Evolutionary conservation across 2,888 invertebrate species (phyloP), one percentile per base, ranked within the genome.

Genomic region (Nemoura dubitans): DNA sequence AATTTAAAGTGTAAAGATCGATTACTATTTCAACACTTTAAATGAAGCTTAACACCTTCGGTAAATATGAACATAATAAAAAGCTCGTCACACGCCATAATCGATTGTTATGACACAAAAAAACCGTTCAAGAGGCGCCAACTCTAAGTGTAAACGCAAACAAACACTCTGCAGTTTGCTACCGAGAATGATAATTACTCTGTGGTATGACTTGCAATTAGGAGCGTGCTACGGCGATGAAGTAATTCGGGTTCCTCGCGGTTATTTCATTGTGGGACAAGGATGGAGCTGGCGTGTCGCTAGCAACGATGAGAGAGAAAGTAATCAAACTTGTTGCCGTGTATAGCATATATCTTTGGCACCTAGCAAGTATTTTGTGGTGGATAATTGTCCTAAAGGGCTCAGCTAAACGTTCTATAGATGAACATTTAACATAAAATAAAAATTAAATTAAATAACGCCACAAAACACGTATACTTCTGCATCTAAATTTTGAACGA

Each of bases 141-240:
- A 59, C 21, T 59, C 59, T 59, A 59, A 59, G 59, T 59, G 21
- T 14, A 59, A 59, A 59, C 14, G 59, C 59, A 59, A 59, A 59
- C 59, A 59, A 59, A 59, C 59, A 59, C 59, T 2, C 59, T 14
- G 36, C 36, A 36, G 10, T 3, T 36, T 10, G 36, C 36, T 36
- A 36, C 36, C 36, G 10, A 59, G 59, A 10, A 21, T 59, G 59
- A 21, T 59, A 59, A 59, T 59, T 59, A 21, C 59, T 14, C 21
- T 21, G 59, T 21, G 59, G 26, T 28, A 78, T 78, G 78, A 78
- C 78, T 78, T 78, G 78, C 78, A 59, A 59, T 59, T 59, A 59
- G 16, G 6, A 10, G 14, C 59, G 59, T 59, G 59, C 59, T 59
- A 59, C 3, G 59, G 16, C 59, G 59, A 59, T 59, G 3, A 59